These are phyloP conservation scores for Dolichallabes microphthalmus DNA, from an alignment of 2,113 vertebrate genomes.

Conservation along the genomic window DNA sequence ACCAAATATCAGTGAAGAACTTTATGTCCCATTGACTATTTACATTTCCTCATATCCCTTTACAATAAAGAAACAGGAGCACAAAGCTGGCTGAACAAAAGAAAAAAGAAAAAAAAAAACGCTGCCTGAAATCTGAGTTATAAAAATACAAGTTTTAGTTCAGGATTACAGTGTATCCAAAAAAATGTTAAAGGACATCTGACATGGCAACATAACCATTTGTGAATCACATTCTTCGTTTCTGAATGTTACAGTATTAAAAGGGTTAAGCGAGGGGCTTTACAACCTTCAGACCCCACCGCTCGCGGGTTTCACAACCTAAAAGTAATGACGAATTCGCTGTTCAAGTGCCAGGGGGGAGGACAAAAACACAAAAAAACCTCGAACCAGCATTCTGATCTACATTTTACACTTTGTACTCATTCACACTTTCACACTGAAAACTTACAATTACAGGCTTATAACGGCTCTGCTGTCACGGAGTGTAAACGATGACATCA, in stretches of 20 bases:
- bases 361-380: no score
- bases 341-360: background rate
- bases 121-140: slow-evolving; percentile 52
- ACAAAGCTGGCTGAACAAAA: slow-evolving; percentile 50
- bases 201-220: slow-evolving; percentile 57
- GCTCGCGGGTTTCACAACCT: background rate
- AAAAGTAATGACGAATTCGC: background rate
- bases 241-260: slow-evolving; percentile 43
- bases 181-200: slow-evolving; percentile 49
- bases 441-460: background rate
- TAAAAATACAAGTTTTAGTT: slow-evolving; percentile 66
- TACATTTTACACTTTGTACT: background rate
- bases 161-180: slow-evolving; percentile 73
- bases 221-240: slow-evolving; percentile 43
- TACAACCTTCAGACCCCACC: background rate
- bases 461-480: background rate
- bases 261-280: background rate
- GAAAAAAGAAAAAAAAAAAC: slow-evolving; percentile 5
- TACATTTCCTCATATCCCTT: slow-evolving; percentile 66
- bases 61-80: slow-evolving; percentile 56
- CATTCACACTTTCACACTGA: slow-evolving; percentile 1
- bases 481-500: background rate
- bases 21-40: slow-evolving; percentile 71
- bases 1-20: slow-evolving; percentile 74
- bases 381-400: background rate